Conservation (phyloP, 2,113 vertebrate species). For the Antechinus stuartii region DNA sequence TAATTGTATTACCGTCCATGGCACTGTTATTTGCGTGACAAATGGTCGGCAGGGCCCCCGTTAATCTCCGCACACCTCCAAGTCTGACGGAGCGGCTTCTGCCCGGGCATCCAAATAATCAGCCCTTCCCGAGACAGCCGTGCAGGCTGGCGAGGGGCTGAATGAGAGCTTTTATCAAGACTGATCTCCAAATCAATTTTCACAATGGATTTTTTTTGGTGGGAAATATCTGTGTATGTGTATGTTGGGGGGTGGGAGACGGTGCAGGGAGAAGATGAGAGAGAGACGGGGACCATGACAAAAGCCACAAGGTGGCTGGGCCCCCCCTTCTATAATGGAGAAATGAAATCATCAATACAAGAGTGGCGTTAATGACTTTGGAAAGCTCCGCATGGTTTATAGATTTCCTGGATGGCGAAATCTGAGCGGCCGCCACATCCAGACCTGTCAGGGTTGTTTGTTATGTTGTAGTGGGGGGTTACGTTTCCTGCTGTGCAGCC, state of each 20-base stretch:
- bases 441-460: constrained; percentile 17
- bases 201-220: constrained; percentile 32
- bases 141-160: constrained; percentile 23
- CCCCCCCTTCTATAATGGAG: not conserved
- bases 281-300: constrained; percentile 1
- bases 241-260: not conserved
- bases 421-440: constrained; percentile 1
- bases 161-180: constrained; percentile 75
- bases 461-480: rapidly evolving
- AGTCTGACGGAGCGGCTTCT: constrained; percentile 60
- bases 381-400: not conserved
- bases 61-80: constrained; percentile 80
- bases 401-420: constrained; percentile 57
- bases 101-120: constrained; percentile 72
- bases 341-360: constrained; percentile 46
- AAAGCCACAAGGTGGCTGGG: not conserved
- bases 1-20: constrained; percentile 93
- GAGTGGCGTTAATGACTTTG: not conserved
- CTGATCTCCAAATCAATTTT: constrained; percentile 75
- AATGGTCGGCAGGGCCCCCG: constrained; percentile 84
- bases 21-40: constrained; percentile 88
- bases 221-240: not conserved
- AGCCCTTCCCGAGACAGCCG: constrained; percentile 50
- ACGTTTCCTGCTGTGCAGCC: not conserved
- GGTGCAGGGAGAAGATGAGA: not conserved